phyloP scores from a whole-genome alignment of 2,113 vertebrate species.

The Nymphicus hollandicus region DNA sequence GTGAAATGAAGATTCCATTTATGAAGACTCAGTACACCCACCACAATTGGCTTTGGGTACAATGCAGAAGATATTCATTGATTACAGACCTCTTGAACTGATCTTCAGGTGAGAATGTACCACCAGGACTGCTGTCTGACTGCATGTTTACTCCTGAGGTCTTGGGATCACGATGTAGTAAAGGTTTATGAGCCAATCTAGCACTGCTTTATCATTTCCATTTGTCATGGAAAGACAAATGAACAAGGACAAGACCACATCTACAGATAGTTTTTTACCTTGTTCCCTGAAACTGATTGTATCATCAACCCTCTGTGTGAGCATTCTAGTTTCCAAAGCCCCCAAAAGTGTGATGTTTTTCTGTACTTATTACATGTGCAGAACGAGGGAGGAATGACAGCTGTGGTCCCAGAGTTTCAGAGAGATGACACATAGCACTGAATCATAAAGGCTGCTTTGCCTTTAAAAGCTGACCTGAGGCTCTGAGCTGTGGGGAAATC shows the following conservation, averaged over 20 bases:
- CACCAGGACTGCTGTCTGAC: not conserved
- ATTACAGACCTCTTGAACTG: not conserved
- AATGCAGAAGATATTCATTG: not conserved
- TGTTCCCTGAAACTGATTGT: not conserved
- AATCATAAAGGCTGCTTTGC: slow-evolving; percentile 19
- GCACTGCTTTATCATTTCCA: not conserved
- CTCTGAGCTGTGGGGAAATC: not conserved
- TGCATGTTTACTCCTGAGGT: not conserved
- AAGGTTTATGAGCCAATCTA: not conserved
- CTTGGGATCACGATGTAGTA: not conserved
- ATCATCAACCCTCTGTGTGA: not conserved
- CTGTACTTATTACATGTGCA: not conserved
- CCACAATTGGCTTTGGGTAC: not conserved
- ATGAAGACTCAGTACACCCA: not conserved
- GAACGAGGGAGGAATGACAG: slow-evolving; percentile 11
- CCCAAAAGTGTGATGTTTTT: not conserved
- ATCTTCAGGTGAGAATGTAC: not conserved
- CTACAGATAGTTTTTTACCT: not conserved
- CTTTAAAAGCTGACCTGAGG: slow-evolving; percentile 8
- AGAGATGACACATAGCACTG: not conserved
- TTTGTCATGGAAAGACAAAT: not conserved
- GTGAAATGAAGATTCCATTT: not conserved
- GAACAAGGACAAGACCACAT: not conserved
- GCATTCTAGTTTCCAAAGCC: not conserved
- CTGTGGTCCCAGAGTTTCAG: not conserved